Evolutionary conservation across 2,113 vertebrate genomes (phyloP).

Genomic region (Nannospalax galili): DNA sequence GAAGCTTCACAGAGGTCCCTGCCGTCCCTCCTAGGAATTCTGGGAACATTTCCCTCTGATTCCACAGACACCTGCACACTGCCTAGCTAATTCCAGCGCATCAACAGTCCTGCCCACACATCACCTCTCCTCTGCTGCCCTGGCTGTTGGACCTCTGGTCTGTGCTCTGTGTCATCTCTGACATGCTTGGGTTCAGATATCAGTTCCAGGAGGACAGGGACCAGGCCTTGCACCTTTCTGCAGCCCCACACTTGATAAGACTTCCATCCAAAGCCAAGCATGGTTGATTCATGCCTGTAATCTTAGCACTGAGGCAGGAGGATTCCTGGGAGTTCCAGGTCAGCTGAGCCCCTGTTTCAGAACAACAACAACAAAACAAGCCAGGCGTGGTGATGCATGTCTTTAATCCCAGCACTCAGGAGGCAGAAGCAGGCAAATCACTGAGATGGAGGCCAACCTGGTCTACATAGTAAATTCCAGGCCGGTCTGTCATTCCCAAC

Average conservation of each 20-base stretch:
- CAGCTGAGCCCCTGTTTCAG: too few relatives aligned
- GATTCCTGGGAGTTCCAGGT: not conserved
- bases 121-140: too few relatives aligned
- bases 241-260: not conserved
- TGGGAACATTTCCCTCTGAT: not conserved
- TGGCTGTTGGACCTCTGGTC: not conserved
- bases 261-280: not conserved
- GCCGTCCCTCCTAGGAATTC: not conserved
- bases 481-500: not conserved
- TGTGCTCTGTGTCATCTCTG: not conserved
- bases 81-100: not conserved
- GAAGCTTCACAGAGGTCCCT: not conserved
- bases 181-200: not conserved
- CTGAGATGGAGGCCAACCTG: not conserved
- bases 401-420: too few relatives aligned
- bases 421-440: too few relatives aligned
- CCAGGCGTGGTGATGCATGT: too few relatives aligned
- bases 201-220: not conserved
- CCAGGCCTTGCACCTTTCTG: not conserved
- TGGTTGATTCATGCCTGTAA: not conserved
- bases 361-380: too few relatives aligned
- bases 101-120: not conserved
- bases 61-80: accelerated
- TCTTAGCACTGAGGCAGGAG: not conserved
- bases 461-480: not conserved